These are phyloP conservation scores for Octonoba sinensis DNA, from an alignment of 2,888 invertebrate species.

Conservation along the genomic window DNA sequence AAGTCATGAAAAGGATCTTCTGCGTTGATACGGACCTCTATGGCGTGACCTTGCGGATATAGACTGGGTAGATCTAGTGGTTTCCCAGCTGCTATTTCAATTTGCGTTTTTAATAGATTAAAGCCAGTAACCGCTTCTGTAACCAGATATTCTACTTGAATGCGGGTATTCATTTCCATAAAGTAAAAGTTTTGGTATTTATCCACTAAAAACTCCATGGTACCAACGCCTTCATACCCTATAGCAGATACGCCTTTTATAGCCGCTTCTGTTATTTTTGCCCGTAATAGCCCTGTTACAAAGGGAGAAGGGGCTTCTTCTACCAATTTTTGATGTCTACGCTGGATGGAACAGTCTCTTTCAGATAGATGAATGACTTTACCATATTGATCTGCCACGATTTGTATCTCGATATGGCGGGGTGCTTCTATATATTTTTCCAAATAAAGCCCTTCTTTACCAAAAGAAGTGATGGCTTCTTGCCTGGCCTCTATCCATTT, in stretches of 20 bases:
- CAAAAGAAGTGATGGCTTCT: slow-evolving; percentile 46
- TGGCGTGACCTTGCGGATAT: slow-evolving; percentile 67
- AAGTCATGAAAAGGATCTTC: slow-evolving; percentile 73
- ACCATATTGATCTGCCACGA: slow-evolving; percentile 48
- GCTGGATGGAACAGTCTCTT: slow-evolving; percentile 64
- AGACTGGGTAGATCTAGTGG: slow-evolving; percentile 75
- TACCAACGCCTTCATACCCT: slow-evolving; percentile 76
- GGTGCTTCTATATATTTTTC: slow-evolving; percentile 51
- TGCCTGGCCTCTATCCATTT: not conserved
- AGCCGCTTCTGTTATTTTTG: slow-evolving; percentile 72
- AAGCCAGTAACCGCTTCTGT: slow-evolving; percentile 79
- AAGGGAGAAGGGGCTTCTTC: not conserved
- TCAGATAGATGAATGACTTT: slow-evolving; percentile 43
- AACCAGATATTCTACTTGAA: slow-evolving; percentile 76
- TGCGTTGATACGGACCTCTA: slow-evolving; percentile 66
- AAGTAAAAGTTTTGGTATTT: slow-evolving; percentile 61
- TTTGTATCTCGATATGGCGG: slow-evolving; percentile 64
- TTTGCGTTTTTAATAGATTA: slow-evolving; percentile 79
- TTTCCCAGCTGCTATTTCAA: slow-evolving; percentile 77
- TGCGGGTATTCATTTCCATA: slow-evolving; percentile 69
- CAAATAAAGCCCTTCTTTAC: slow-evolving; percentile 50
- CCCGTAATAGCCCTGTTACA: too few relatives aligned
- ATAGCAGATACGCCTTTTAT: slow-evolving; percentile 75
- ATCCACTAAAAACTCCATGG: slow-evolving; percentile 65
- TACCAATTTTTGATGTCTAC: slow-evolving; percentile 61